Base-by-base conservation (phyloP, 2,888 invertebrate species). In the Melieria picta region DNA sequence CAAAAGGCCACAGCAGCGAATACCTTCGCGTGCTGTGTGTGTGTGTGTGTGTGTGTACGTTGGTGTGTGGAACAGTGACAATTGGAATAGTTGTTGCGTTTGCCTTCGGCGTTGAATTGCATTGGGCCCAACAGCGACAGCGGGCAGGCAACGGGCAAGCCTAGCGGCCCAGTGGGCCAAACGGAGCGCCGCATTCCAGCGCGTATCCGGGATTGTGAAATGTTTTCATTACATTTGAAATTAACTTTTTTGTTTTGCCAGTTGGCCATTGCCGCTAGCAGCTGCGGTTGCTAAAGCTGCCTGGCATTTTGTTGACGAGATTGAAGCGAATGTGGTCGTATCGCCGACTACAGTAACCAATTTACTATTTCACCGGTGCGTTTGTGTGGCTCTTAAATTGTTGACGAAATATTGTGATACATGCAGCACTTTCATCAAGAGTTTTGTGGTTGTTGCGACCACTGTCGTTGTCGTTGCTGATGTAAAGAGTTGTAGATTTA, bases 171-270 rank as follows among this genome's bases (percentile, higher is more conserved):
- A 42, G 57, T 16, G 58, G n/a, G 50, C 30, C 52, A 55, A 56
- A 64, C 52, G 77, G 76, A 73, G 74, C 67, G 76, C 78, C 80
- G 77, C 81, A 82, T 83, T 83, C 83, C 82, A 76, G 77, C 77
- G 82, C 78, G 80, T 82, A 81, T 82, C 83, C 82, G 81, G 81
- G 79, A 82, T 80, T 80, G 82, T 81, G 80, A 82, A 83, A 83
- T 80, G 79, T 79, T 80, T 83, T 82, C 80, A 81, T 80, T 79
- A 78, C 78, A 71, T 47, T 73, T 72, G 50, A 69, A 69, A 69
- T 69, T 58, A 71, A 45, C 10, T 71, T 71, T 71, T 45, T 11
- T 64, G 30, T 58, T 42, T 64, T 63, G 62, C 56, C 47, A 47
- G 47, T 57, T 30, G 13, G 42, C 57, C 42, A 42, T 1, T 62